phyloP scores from a whole-genome alignment of 2,113 vertebrate species.

The Candoia aspera region DNA sequence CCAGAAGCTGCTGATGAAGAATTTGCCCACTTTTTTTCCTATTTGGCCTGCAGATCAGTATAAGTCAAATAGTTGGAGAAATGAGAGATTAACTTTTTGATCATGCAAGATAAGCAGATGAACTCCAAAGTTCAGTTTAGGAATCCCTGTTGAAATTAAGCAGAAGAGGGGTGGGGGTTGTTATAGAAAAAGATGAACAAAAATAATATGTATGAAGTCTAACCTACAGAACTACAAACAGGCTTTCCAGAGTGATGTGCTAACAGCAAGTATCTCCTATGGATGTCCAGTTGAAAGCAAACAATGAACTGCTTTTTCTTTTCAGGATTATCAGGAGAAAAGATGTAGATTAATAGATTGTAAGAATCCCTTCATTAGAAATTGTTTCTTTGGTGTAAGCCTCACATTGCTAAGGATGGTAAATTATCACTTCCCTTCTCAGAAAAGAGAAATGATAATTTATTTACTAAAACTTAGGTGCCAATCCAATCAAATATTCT shows the following conservation, averaged over 20 bases:
- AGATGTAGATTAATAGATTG: background rate
- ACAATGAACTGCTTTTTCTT: background rate
- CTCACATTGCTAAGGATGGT: background rate
- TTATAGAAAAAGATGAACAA: background rate
- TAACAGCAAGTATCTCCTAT: background rate
- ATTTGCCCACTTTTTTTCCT: background rate
- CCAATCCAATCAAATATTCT: background rate
- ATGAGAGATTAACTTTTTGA: background rate
- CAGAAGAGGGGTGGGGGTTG: background rate
- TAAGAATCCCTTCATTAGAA: background rate
- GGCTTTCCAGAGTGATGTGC: background rate
- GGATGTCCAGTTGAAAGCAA: background rate
- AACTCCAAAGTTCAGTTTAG: background rate
- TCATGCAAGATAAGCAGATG: background rate
- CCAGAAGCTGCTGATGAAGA: background rate
- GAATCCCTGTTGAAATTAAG: background rate
- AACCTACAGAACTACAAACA: background rate
- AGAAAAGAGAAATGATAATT: background rate
- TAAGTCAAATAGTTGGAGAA: background rate
- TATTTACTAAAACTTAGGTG: background rate
- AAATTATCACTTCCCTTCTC: background rate
- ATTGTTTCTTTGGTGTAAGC: background rate
- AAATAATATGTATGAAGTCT: background rate
- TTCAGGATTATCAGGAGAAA: background rate
- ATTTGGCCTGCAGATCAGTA: background rate